Evolutionary conservation across 1,140 invertebrate species (phyloP).

Genomic region (Drosophila nikananu): DNA sequence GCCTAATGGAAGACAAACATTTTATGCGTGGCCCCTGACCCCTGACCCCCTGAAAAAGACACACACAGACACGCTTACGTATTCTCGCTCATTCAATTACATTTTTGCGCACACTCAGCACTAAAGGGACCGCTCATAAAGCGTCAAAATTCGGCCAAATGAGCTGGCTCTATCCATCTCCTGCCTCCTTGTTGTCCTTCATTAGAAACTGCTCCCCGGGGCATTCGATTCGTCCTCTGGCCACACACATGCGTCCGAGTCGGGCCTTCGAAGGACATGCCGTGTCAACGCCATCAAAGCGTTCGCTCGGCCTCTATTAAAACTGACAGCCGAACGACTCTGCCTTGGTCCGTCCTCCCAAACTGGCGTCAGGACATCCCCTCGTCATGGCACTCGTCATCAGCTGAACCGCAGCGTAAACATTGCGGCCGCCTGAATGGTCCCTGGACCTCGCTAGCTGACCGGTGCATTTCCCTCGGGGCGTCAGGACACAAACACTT

Average conservation of each 20-base stretch:
- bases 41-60: not conserved
- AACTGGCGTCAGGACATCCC: not conserved
- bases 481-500: slow-evolving; percentile 55
- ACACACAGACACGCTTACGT: slow-evolving; percentile 13
- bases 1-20: slow-evolving; percentile 82
- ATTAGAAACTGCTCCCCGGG: slow-evolving; percentile 77
- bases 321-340: slow-evolving; percentile 58
- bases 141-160: slow-evolving; percentile 80
- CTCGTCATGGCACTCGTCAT: slow-evolving; percentile 11
- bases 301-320: slow-evolving; percentile 73
- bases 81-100: slow-evolving; percentile 75
- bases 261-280: slow-evolving; percentile 19
- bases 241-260: slow-evolving; percentile 46
- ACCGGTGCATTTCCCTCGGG: slow-evolving; percentile 58
- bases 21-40: slow-evolving; percentile 59
- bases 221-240: slow-evolving; percentile 63
- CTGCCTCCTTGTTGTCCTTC: slow-evolving; percentile 57
- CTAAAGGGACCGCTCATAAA: slow-evolving; percentile 83
- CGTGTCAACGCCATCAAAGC: slow-evolving; percentile 73
- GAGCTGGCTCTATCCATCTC: slow-evolving; percentile 45
- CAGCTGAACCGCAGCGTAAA: slow-evolving; percentile 66
- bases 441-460: slow-evolving; percentile 30
- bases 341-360: slow-evolving; percentile 1
- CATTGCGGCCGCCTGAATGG: slow-evolving; percentile 65
- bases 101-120: slow-evolving; percentile 83